phyloP scores from a whole-genome alignment of 1,140 invertebrate species.

The Drosophila tani region DNA sequence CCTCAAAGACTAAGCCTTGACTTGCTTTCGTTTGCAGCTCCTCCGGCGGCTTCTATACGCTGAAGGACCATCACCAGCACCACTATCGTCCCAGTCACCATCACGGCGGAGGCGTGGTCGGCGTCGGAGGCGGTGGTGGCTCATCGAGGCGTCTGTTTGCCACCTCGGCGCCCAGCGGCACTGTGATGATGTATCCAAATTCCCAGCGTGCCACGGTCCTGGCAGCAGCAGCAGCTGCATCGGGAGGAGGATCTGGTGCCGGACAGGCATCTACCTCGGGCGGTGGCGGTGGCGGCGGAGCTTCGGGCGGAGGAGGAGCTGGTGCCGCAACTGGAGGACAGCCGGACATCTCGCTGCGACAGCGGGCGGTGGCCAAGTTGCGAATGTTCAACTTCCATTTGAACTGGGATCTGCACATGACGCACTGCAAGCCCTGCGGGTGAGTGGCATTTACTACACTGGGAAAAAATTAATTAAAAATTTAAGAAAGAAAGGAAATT shows the following conservation, averaged over 20 bases:
- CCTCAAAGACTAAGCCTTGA: neutral
- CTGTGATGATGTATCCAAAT: conserved; percentile 84
- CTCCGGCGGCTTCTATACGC: conserved; percentile 79
- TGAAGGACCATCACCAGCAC: conserved; percentile 78
- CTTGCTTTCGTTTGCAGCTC: conserved; percentile 60
- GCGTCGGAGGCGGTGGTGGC: conserved; percentile 30
- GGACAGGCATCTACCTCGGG: conserved; percentile 68
- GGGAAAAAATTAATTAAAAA: neutral
- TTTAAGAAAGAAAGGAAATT: neutral
- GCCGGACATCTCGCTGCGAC: conserved; percentile 81
- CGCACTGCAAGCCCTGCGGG: conserved; percentile 84
- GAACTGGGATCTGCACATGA: conserved; percentile 85
- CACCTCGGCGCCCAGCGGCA: conserved; percentile 80
- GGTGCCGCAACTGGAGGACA: conserved; percentile 21
- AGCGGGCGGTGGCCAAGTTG: conserved; percentile 84
- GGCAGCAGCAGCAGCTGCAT: conserved; percentile 9
- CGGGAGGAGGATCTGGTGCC: conserved; percentile 11
- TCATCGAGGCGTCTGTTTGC: conserved; percentile 73
- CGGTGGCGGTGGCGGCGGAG: neutral
- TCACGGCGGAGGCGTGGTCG: conserved; percentile 30
- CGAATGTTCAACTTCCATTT: conserved; percentile 85
- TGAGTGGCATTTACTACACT: conserved; percentile 56
- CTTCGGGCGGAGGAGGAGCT: neutral
- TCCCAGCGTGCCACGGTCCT: conserved; percentile 43
- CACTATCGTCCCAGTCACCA: conserved; percentile 64